Evolutionary conservation across 53 echinoderm and acorn worm genomes (phyloP), one percentile per base, ranked within the genome.

Genomic region (Paracentrotus lividus): DNA sequence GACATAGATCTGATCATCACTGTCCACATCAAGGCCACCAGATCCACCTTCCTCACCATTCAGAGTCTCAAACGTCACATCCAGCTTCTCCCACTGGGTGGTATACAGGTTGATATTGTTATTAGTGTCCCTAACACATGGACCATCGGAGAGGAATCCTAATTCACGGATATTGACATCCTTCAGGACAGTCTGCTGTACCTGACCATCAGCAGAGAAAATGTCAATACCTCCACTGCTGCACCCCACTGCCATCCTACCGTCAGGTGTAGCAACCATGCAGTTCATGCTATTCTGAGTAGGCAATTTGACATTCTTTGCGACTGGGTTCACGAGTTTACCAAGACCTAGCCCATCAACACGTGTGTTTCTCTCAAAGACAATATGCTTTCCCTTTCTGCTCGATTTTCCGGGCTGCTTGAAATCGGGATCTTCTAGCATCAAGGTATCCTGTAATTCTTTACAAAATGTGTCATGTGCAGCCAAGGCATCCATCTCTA

Each of bases 101-200:
- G 52, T 44, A 52, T 14, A 29, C 49, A 85, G 2, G 51, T 52
- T 24, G 49, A 52, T 49, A 85, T 85, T 52, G 49, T 85, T 27
- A 49, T 85, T 52, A 49, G 3, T 8, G 85, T 85, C 47, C 24
- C 47, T 23, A 85, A 85, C 47, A 1, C 12, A 85, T 5, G n/a
- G 45, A 44, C 85, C 85, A 44, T 44, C 49, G n/a, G 85, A 45
- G 49, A 85, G 47, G 85, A 45, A 44, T 9, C n/a, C 85, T 40
- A 51, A 0, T 45, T 12, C 51, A 1, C 21, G 42, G 26, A 77
- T 77, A 36, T 4, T 18, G 0, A 77, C 77, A 42, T 42, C 77
- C 42, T 77, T 77, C 1, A 77, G 26, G 6, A 34, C 1, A 15
- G 1, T 77, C 77, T 77, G 38, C 77, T 77, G 77, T 8, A 77